phyloP scores from a whole-genome alignment of 1,140 invertebrate species.

The Pteromalus puparum region DNA sequence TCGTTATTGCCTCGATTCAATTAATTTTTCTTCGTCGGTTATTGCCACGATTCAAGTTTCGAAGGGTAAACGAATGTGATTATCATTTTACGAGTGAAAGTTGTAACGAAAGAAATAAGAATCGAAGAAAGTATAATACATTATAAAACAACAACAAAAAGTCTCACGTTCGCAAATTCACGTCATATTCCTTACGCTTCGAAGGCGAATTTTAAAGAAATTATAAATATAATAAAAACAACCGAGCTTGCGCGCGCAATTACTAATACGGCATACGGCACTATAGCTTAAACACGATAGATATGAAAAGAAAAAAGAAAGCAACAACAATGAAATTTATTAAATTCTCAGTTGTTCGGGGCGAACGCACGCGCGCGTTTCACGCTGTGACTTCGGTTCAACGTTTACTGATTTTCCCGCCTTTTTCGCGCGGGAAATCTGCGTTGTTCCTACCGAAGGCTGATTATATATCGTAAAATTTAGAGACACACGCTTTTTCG shows the following conservation, averaged over 20 bases:
- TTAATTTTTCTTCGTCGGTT: conserved; percentile 41
- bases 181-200: conserved; percentile 19
- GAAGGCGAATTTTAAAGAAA: not conserved
- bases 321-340: not conserved
- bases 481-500: conserved; percentile 43
- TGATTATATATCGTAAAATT: conserved; percentile 35
- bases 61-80: not conserved
- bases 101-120: not conserved
- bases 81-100: conserved; percentile 11
- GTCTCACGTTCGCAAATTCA: not conserved
- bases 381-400: conserved; percentile 39
- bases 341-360: not conserved
- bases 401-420: conserved; percentile 26
- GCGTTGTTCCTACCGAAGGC: conserved; percentile 48
- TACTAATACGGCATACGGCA: conserved; percentile 14
- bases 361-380: not conserved
- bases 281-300: not conserved
- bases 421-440: conserved; percentile 16
- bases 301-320: not conserved
- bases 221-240: conserved; percentile 7
- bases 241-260: conserved; percentile 31
- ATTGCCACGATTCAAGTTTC: not conserved
- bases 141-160: not conserved
- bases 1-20: conserved; percentile 42
- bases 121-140: conserved; percentile 3